phyloP scores from a whole-genome alignment of 2,797 vertebrate species.

The Squalus acanthias region DNA sequence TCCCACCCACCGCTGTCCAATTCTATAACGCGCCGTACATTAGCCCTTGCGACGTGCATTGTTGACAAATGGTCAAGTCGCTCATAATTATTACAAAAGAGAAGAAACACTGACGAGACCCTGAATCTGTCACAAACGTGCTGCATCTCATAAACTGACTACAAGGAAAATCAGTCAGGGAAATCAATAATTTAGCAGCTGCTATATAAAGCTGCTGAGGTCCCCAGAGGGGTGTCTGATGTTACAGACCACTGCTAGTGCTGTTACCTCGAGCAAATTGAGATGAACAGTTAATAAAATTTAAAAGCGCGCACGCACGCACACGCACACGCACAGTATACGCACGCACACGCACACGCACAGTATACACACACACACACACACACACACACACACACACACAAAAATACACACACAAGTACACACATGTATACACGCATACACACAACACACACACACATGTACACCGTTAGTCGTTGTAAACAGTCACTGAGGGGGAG shows the following conservation, averaged over 20 bases:
- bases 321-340: not conserved
- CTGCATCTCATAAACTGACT: not conserved
- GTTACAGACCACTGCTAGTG: slow-evolving; percentile 1
- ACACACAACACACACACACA: not conserved
- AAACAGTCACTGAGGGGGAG: not conserved
- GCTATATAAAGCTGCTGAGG: not conserved
- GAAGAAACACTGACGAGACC: not conserved
- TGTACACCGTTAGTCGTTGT: not conserved
- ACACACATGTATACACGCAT: too few relatives aligned
- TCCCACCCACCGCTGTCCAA: not conserved
- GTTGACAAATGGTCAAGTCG: not conserved
- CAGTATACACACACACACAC: too few relatives aligned
- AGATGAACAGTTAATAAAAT: not conserved
- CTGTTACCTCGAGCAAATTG: not conserved
- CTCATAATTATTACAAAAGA: not conserved
- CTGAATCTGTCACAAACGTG: not conserved
- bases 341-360: not conserved
- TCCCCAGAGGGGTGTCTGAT: not conserved
- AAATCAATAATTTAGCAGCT: slow-evolving; percentile 4
- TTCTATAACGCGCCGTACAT: not conserved
- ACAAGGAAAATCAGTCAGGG: not conserved
- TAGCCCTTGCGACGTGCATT: not conserved
- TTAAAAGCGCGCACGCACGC: not conserved
- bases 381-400: too few relatives aligned
- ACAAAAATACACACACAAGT: too few relatives aligned